These are phyloP conservation scores for Bucco capensis DNA, from an alignment of 2,113 vertebrate genomes.

Conservation along the genomic window DNA sequence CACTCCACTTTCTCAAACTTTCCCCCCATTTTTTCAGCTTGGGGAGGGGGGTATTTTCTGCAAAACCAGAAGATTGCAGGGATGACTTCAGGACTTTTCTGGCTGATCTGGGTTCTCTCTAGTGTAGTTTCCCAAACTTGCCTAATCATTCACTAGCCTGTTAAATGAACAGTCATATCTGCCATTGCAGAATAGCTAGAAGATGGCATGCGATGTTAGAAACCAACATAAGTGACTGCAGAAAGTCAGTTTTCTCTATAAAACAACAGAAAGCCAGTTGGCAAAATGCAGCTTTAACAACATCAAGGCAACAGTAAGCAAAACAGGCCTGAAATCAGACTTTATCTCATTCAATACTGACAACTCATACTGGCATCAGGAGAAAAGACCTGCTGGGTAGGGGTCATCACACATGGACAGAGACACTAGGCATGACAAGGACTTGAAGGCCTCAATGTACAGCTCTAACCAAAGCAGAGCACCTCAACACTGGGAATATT, in stretches of 20 bases:
- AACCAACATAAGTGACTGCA: neutral
- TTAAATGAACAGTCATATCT: neutral
- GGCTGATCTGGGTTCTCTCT: neutral
- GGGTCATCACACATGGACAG: fast-evolving
- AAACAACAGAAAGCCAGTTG: neutral
- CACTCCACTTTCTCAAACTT: fast-evolving
- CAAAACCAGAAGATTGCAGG: neutral
- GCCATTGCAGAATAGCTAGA: neutral
- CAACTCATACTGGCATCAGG: neutral
- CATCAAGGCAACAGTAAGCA: neutral
- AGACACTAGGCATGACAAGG: neutral
- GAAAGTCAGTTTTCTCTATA: neutral
- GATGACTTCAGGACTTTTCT: neutral
- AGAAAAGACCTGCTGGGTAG: neutral
- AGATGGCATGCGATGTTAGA: fast-evolving
- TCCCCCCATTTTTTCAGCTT: fast-evolving
- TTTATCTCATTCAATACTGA: neutral
- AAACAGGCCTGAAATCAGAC: neutral
- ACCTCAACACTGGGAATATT: neutral
- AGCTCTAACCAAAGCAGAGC: neutral
- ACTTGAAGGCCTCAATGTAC: neutral
- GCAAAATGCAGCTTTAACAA: neutral
- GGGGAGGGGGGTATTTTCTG: neutral
- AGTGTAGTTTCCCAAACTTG: neutral
- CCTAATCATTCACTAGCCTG: neutral